Conservation (phyloP, 1,140 invertebrate genomes). For the Zaprionus ornatus region DNA sequence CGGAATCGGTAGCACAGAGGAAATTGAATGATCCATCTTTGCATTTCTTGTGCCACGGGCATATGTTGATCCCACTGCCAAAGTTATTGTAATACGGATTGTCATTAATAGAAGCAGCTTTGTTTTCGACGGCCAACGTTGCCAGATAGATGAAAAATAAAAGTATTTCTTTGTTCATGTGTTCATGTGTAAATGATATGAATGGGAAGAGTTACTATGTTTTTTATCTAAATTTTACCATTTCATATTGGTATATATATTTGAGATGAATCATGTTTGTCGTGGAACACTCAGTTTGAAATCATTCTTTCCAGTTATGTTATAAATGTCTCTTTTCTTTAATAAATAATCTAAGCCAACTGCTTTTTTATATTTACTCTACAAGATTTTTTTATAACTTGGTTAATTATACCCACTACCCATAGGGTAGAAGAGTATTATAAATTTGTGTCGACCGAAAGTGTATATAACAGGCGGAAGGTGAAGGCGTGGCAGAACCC, state of each 20-base stretch:
- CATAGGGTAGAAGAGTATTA: no score
- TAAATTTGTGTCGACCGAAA: no score
- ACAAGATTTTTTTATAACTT: no score
- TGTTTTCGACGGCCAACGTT: not conserved
- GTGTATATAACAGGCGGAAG: no score
- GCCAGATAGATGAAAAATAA: not conserved
- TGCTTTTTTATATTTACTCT: no score
- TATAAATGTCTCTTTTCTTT: not conserved
- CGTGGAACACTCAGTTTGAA: no score
- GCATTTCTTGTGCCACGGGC: slow-evolving; percentile 9
- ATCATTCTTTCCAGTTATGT: no score
- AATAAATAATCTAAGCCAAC: not conserved
- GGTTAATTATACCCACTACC: no score
- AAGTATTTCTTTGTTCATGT: not conserved
- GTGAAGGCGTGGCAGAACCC: no score
- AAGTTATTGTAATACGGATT: slow-evolving; percentile 43
- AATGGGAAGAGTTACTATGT: not conserved
- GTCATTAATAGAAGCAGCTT: no score
- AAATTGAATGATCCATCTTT: slow-evolving; percentile 33
- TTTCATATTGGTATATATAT: no score
- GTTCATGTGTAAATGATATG: not conserved
- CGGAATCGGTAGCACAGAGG: slow-evolving; percentile 2
- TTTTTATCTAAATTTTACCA: not conserved
- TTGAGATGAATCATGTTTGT: no score
- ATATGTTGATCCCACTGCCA: slow-evolving; percentile 37